These are phyloP conservation scores for Arion vulgaris DNA, from an alignment of 1,140 invertebrate species.

Conservation along the genomic window DNA sequence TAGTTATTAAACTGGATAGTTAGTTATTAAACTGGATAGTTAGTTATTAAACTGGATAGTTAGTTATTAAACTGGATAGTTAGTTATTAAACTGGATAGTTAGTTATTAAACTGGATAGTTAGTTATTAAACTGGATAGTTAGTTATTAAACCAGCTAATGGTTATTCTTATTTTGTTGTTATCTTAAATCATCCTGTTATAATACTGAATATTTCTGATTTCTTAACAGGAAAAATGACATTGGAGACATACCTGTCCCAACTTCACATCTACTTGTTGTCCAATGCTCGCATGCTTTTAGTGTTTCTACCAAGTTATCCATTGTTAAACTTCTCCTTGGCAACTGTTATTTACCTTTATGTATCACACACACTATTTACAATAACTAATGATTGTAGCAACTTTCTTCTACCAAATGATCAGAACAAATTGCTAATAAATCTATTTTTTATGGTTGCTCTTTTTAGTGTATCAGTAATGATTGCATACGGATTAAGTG, in stretches of 20 bases:
- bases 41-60: too few species aligned
- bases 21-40: too few species aligned
- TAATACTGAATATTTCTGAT: too few species aligned
- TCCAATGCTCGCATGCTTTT: slow-evolving; percentile 60
- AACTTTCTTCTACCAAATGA: slow-evolving; percentile 55
- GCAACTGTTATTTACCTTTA: slow-evolving; percentile 56
- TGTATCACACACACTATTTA: slow-evolving; percentile 53
- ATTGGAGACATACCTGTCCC: slow-evolving; percentile 63
- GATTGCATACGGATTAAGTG: slow-evolving; percentile 1
- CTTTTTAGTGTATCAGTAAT: slow-evolving; percentile 23
- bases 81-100: too few species aligned
- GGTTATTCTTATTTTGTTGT: too few species aligned
- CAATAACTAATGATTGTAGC: slow-evolving; percentile 54
- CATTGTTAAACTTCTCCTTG: slow-evolving; percentile 58
- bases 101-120: too few species aligned
- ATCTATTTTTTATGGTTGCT: slow-evolving; percentile 19
- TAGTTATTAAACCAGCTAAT: too few species aligned
- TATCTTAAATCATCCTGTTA: too few species aligned
- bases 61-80: too few species aligned
- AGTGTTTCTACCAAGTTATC: slow-evolving; percentile 52
- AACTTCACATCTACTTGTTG: slow-evolving; percentile 62
- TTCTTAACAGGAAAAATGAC: slow-evolving; percentile 52
- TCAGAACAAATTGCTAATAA: slow-evolving; percentile 29
- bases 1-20: too few species aligned
- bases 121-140: too few species aligned